These are phyloP conservation scores for Upupa epops DNA, from an alignment of 2,113 vertebrate genomes.

Conservation along the genomic window DNA sequence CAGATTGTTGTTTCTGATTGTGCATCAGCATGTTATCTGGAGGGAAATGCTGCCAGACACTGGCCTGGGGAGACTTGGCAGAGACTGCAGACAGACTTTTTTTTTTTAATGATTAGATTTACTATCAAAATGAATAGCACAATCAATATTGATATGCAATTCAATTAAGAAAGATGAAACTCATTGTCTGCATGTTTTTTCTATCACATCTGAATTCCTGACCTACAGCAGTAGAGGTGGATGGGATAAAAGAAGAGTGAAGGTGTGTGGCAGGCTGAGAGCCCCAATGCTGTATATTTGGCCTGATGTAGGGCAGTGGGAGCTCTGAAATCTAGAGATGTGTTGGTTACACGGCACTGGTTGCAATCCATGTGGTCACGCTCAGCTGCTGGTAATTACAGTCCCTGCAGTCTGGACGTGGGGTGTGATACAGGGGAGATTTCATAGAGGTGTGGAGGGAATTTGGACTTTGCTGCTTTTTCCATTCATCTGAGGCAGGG, in stretches of 20 bases:
- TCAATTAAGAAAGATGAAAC: constrained; percentile 51
- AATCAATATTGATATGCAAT: constrained; percentile 62
- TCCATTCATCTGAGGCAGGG: neutral
- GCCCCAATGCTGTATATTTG: neutral
- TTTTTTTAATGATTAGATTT: constrained; percentile 31
- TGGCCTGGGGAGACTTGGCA: constrained; percentile 30
- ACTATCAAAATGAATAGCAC: constrained; percentile 58
- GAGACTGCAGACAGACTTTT: neutral
- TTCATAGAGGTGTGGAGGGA: neutral
- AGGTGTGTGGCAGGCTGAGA: neutral
- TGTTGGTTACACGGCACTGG: neutral
- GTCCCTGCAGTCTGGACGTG: neutral
- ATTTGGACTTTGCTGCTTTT: neutral
- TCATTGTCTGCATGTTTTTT: neutral
- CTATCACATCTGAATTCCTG: neutral
- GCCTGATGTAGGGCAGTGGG: neutral
- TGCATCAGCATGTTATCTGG: neutral
- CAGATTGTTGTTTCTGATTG: neutral
- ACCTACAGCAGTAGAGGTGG: neutral
- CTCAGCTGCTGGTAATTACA: neutral
- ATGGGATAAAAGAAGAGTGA: neutral
- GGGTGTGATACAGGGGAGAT: neutral
- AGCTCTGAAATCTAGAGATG: neutral
- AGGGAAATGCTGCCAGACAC: constrained; percentile 2
- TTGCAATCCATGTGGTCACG: rapidly evolving